Percentiles rank a stretch among this genome's conserved stretches.
These are phyloP conservation scores for Drosophila meridionalis DNA, from an alignment of 2,888 invertebrate genomes.

Conservation along the genomic window DNA sequence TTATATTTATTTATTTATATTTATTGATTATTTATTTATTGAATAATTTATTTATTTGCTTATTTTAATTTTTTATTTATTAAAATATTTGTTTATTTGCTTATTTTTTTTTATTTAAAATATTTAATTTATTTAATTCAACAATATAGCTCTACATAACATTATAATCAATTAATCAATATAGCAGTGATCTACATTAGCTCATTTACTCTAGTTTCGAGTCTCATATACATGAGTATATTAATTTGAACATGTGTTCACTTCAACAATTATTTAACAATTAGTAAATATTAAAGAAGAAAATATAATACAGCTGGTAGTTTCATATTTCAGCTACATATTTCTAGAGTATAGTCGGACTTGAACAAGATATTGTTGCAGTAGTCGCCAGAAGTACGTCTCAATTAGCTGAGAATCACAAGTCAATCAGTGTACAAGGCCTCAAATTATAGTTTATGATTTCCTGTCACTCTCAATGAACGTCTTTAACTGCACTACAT, in stretches of 20 bases:
- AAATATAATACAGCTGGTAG: neutral
- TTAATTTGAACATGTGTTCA: neutral
- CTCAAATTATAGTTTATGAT: conserved; percentile 75
- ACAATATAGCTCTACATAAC: neutral
- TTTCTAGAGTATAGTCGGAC: neutral
- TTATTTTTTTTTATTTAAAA: no score
- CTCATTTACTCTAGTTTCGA: neutral
- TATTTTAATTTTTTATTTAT: no score
- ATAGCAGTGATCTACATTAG: neutral
- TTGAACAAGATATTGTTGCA: neutral
- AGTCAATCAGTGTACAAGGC: conserved; percentile 55
- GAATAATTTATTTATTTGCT: no score
- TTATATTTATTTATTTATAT: no score
- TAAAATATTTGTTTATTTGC: no score
- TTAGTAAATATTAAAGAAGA: neutral
- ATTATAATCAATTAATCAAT: neutral
- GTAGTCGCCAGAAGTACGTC: conserved; percentile 22
- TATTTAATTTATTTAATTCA: neutral
- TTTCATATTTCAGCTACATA: conserved; percentile 1
- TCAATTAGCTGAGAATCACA: conserved; percentile 56
- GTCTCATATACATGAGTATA: neutral
- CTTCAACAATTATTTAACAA: neutral
- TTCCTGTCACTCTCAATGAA: conserved; percentile 77
- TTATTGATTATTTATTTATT: no score
- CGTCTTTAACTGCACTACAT: conserved; percentile 51